Evolutionary conservation across 30 jellyfish, hydroid and myxozoan genomes (phyloP), one percentile per base, ranked within the genome.

Genomic region (Nemopilema nomurai): DNA sequence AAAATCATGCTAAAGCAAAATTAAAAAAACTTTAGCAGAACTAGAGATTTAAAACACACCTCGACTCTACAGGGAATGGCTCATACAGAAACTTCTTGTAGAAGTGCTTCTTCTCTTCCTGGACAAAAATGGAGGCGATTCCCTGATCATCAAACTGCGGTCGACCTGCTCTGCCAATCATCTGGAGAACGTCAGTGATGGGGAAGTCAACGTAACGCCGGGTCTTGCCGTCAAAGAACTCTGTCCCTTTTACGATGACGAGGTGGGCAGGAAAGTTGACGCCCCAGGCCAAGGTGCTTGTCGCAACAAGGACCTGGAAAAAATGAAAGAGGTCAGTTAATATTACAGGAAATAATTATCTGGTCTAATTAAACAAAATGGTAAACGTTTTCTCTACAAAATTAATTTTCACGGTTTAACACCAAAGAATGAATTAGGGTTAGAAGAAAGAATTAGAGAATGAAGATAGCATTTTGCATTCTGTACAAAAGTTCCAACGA

Each of bases 91-190:
- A 96, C 82, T 88, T 91, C 93, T 96, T 96, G 90, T 92, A 96
- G 65, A 96, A 96, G 81, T 96, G 97, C 69, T 96, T 96, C 94
- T 96, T 96, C 57, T 70, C 90, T 82, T 96, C 98, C n/a, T 90
- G 98, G 41, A 96, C 99, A 51, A 96, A 92, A 41, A 91, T 96
- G 18, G 96, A 88, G 0, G 99, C 99, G 17, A 96, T 97, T 24
- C 98, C 99, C 51, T 89, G 91, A 51, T 91, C 98, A 80, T 96
- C 99, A 85, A 82, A 96, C 90, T 96, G 99, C 20, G 99, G 99
- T 30, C 99, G 65, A 0, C 99, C 99, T 1, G 99, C 99, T 27
- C 99, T 78, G 8, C 99, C 99, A 89, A 96, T 96, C 99, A 96
- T 96, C 63, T 96, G 99, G 41, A 96, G 81, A 13, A 96, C 98